Evolutionary conservation across 2,113 vertebrate genomes (phyloP), one percentile per base, ranked within the genome.

Genomic region (Thunnus maccoyii): DNA sequence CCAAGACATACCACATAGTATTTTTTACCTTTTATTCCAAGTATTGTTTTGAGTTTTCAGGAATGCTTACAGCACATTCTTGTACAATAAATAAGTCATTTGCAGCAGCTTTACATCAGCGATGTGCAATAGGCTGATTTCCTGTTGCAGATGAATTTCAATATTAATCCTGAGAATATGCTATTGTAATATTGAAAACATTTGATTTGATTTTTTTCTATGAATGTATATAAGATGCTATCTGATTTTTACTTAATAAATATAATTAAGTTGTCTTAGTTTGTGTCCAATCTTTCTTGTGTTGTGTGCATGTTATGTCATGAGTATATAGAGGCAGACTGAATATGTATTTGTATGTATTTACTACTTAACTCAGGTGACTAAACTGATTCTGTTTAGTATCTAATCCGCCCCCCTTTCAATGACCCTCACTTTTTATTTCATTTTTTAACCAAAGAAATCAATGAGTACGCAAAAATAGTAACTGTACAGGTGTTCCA

Each of bases 161-260:
- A 61, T 85, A n/a, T 79, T 61, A 85, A 54, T 84, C 56, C 41
- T 82, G 20, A 67, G 47, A 76, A 65, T 66, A 63, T 78, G n/a
- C 11, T 66, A 60, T 89, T 85, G 76, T 78, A 48, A 72, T 66
- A 75, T 46, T 71, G 72, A 25, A 61, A 68, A 73, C 67, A 52
- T 57, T 55, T 76, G 54, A 77, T 56, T 57, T 5, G 36, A 6
- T 47, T 68, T 88, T 22, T 92, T 92, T 88, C 57, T 90, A 90
- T 84, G 46, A 67, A 64, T 91, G 72, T 90, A 80, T 57, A 85
- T 83, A 89, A 85, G 67, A 91, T 86, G 61, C 36, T 20, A 65
- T 85, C 86, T 83, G 82, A 83, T 82, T 91, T 91, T 83, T 91
- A 81, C 84, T 69, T 81, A 92, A 91, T 93, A 93, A 93, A 93